phyloP scores from a whole-genome alignment of 2,113 vertebrate species.

The Galeopterus variegatus region DNA sequence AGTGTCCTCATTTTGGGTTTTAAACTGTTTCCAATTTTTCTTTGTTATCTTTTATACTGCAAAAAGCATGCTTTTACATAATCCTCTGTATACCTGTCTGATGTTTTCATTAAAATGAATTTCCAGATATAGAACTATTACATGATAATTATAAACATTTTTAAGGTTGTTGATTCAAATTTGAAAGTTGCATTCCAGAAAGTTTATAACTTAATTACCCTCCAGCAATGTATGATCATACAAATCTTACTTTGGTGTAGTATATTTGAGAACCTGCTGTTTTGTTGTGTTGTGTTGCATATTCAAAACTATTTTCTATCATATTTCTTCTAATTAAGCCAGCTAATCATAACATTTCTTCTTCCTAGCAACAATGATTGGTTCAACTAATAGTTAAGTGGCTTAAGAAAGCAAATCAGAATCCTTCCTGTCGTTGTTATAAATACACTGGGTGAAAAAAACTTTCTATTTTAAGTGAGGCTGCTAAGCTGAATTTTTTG shows the following conservation, averaged over 20 bases:
- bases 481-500: background rate
- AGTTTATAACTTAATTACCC: background rate
- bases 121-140: background rate
- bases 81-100: background rate
- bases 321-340: background rate
- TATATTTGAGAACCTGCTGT: background rate
- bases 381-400: constrained; percentile 2
- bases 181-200: background rate
- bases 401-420: background rate
- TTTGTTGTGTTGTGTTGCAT: background rate
- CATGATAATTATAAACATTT: background rate
- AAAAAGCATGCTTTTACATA: background rate
- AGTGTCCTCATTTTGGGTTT: background rate
- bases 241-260: background rate
- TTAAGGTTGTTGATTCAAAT: background rate
- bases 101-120: constrained; percentile 4
- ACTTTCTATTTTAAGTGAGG: background rate
- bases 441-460: background rate
- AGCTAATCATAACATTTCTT: background rate
- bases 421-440: background rate
- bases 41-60: background rate
- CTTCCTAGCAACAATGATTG: background rate
- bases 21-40: background rate
- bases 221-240: background rate
- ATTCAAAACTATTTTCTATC: background rate